Evolutionary conservation across 64 coral and sea anemone species (phyloP).

Genomic region (Montipora foliosa): DNA sequence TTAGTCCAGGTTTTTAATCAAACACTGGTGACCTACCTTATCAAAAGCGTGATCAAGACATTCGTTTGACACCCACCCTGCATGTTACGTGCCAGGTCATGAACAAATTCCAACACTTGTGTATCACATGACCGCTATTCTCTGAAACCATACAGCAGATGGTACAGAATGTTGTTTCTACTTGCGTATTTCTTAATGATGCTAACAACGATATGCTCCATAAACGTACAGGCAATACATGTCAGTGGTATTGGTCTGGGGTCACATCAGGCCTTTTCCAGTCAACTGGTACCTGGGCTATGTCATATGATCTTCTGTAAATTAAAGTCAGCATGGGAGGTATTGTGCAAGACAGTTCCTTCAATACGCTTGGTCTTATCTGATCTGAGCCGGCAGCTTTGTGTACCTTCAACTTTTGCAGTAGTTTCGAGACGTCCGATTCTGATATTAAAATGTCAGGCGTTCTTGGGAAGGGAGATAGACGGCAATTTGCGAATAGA

Average conservation of each 20-base stretch:
- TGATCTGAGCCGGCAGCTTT: conserved; percentile 51
- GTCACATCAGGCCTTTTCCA: neutral
- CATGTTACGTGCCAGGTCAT: too few species aligned
- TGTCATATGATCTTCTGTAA: conserved; percentile 58
- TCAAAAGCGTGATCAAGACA: neutral
- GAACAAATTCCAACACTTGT: too few species aligned
- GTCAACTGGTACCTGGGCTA: conserved; percentile 50
- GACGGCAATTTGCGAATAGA: too few species aligned
- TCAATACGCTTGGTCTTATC: conserved; percentile 38
- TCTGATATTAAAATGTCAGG: conserved; percentile 43
- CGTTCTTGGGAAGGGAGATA: neutral
- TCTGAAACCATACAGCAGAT: too few species aligned
- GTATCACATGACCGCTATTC: too few species aligned
- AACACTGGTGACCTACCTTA: neutral
- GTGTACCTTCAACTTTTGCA: conserved; percentile 32
- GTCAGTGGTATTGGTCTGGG: too few species aligned
- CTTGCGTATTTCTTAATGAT: too few species aligned
- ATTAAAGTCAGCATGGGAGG: conserved; percentile 32
- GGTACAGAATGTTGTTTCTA: too few species aligned
- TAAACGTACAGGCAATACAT: too few species aligned
- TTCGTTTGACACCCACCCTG: neutral
- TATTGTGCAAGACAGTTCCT: conserved; percentile 45
- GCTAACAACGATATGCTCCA: too few species aligned
- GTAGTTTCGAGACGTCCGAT: conserved; percentile 5
- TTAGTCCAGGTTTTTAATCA: neutral